Conservation (phyloP, 1,140 invertebrate genomes). For the Rhynchophorus ferrugineus region DNA sequence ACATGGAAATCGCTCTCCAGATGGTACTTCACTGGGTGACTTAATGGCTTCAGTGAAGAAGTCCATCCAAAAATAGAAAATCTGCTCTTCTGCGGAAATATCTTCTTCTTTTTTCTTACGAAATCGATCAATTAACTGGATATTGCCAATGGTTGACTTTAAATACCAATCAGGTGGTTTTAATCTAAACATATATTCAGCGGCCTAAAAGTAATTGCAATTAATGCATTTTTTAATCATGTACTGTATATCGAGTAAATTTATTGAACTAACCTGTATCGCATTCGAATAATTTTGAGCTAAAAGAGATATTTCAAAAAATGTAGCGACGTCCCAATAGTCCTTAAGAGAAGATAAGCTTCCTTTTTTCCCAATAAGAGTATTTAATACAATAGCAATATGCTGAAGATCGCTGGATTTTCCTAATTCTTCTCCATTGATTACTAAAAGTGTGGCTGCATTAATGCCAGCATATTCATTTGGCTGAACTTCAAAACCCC, state of each 20-base stretch:
- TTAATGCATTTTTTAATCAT: background rate
- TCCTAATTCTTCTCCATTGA: constrained; percentile 92
- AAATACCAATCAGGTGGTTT: constrained; percentile 99
- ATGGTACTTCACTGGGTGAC: constrained; percentile 60
- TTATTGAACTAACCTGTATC: constrained; percentile 52
- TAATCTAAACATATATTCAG: constrained; percentile 97
- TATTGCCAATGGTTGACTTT: constrained; percentile 97
- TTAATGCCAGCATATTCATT: constrained; percentile 99
- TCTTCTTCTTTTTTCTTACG: constrained; percentile 65
- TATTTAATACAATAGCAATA: constrained; percentile 90
- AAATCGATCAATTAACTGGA: constrained; percentile 89
- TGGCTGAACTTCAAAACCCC: constrained; percentile 95
- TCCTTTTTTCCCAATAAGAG: constrained; percentile 96
- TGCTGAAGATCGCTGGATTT: constrained; percentile 86
- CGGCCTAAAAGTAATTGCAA: constrained; percentile 52
- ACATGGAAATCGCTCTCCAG: constrained; percentile 66
- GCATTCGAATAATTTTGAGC: constrained; percentile 97
- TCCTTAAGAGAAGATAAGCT: constrained; percentile 86
- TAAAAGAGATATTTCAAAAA: constrained; percentile 97
- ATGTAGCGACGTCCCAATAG: constrained; percentile 99
- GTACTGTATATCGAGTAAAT: background rate
- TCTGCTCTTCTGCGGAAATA: constrained; percentile 67
- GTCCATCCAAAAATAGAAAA: constrained; percentile 98
- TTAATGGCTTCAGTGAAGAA: constrained; percentile 94
- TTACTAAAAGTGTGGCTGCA: constrained; percentile 94